Conservation (phyloP, 2,113 vertebrate genomes). For the Neomonachus schauinslandi region DNA sequence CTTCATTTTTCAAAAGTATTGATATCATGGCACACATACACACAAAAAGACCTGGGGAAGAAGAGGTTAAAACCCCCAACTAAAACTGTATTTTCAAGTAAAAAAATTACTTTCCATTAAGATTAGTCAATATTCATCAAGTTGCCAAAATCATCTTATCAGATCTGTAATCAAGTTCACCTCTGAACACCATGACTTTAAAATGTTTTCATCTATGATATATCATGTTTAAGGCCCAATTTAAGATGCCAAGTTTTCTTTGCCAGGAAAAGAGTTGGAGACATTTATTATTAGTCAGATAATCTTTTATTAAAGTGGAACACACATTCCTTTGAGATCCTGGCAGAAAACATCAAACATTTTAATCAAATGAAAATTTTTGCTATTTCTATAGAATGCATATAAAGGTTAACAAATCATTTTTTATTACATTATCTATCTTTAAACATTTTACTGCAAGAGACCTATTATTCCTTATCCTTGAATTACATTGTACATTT, state of each 20-base stretch:
- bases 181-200: conserved; percentile 33
- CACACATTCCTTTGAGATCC: conserved; percentile 9
- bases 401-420: conserved; percentile 30
- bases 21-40: neutral
- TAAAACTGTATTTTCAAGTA: conserved; percentile 21
- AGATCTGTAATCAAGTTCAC: conserved; percentile 18
- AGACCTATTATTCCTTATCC: conserved; percentile 2
- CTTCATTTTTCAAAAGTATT: conserved; percentile 8
- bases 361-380: conserved; percentile 1
- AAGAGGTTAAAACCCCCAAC: neutral
- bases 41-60: neutral
- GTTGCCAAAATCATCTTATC: conserved; percentile 39
- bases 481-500: neutral
- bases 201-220: conserved; percentile 12
- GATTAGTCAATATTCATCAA: conserved; percentile 3
- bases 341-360: neutral
- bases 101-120: conserved; percentile 5
- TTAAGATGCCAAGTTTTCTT: conserved; percentile 32
- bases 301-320: conserved; percentile 19
- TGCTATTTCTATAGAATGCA: conserved; percentile 12
- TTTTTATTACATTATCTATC: neutral
- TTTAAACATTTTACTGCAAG: conserved; percentile 49
- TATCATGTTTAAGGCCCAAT: conserved; percentile 4
- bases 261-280: neutral
- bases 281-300: conserved; percentile 40